Conservation (phyloP, 2,888 invertebrate species). For the Pheosia gnoma region DNA sequence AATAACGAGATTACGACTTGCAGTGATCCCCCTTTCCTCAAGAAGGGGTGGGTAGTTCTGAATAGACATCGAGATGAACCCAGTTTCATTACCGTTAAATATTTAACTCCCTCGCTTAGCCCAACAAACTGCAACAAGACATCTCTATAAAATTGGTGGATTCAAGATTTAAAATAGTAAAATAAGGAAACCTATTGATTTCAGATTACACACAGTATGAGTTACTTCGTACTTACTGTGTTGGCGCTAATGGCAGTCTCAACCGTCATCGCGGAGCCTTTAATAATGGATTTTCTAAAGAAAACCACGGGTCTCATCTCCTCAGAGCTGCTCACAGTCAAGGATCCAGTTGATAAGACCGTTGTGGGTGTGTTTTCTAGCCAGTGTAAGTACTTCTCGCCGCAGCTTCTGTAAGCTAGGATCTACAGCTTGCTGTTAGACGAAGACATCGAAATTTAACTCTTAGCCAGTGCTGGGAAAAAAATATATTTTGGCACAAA, state of each 20-base stretch:
- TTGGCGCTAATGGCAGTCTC: slow-evolving; percentile 10
- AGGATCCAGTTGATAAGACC: slow-evolving; percentile 54
- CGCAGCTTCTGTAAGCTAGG: not conserved
- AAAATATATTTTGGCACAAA: too few relatives aligned
- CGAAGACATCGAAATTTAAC: not conserved
- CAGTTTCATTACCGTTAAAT: too few relatives aligned
- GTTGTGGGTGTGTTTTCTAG: slow-evolving; percentile 46
- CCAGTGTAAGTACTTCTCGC: slow-evolving; percentile 49
- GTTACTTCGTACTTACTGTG: slow-evolving; percentile 14
- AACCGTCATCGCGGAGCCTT: slow-evolving; percentile 4
- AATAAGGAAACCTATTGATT: too few relatives aligned
- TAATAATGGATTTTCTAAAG: slow-evolving; percentile 7
- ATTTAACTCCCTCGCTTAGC: too few relatives aligned
- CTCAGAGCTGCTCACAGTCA: slow-evolving; percentile 49
- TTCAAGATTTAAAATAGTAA: too few relatives aligned
- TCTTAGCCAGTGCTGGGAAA: too few relatives aligned
- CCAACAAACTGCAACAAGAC: too few relatives aligned
- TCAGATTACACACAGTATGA: slow-evolving; percentile 18
- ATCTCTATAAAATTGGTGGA: too few relatives aligned
- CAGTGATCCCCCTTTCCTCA: too few relatives aligned
- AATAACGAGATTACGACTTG: too few relatives aligned
- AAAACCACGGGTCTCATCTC: slow-evolving; percentile 22
- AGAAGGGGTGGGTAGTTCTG: too few relatives aligned
- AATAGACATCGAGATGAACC: too few relatives aligned
- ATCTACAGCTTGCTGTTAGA: not conserved